Evolutionary conservation across 1,140 invertebrate genomes (phyloP), one percentile per base, ranked within the genome.

Genomic region (Nixonia krombeini): DNA sequence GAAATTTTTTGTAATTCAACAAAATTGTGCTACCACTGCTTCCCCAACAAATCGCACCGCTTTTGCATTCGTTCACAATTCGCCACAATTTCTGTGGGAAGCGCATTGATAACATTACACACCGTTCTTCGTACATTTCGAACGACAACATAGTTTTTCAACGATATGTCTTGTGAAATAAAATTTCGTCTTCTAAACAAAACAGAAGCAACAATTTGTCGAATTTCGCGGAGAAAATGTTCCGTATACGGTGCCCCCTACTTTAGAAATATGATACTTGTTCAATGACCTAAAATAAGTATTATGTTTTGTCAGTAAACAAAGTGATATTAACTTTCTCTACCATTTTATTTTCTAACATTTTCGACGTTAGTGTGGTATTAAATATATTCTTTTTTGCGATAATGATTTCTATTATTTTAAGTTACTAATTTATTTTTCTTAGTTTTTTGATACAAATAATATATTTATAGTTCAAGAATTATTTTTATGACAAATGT

Each of bases 81-180:
- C 85, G 85, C 88, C 88, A 89, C 10, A 89, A 76, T 61, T 89
- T 89, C 68, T 88, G 88, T 6, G 88, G 88, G 75, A 89, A 89
- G 29, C 87, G 81, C 79, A 89, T 83, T 55, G 88, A 87, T 46
- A 84, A 80, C 45, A 88, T 79, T 13, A 84, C 76, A 72, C 55
- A 72, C 73, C 25, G 33, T 41, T 83, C 81, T 29, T 86, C 83
- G 65, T 86, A 85, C 86, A 87, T 87, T 71, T 61, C 78, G 41
- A 42, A 40, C 5, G 13, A 31, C 12, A 13, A 15, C 8, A 18
- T 23, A 15, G 18, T 50, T 50, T 23, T 44, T 35, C 12, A 7
- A 6, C n/a, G 3, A 10, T 35, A 18, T 12, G 16, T n/a, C 5
- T 21, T 18, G 16, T 21, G 9, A 17, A 26, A 33, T 10, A 10